Conservation (phyloP, 2,797 vertebrate genomes). For the Botia almorhae region DNA sequence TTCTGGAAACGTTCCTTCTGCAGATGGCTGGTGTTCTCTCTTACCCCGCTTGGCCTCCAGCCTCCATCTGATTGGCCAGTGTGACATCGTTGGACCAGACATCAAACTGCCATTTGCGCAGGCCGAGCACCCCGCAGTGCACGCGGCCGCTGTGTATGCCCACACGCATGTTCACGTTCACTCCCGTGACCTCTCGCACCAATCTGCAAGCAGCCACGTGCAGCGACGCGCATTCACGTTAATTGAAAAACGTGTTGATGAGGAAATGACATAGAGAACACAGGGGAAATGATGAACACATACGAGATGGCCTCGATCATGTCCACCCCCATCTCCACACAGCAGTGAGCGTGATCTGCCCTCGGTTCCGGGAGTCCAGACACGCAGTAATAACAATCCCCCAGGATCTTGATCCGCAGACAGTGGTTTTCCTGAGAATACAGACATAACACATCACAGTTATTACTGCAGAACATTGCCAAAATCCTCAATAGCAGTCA, state of each 20-base stretch:
- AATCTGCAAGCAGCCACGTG: slow-evolving; percentile 75
- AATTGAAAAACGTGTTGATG: not conserved
- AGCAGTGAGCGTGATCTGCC: slow-evolving; percentile 96
- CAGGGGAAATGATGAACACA: not conserved
- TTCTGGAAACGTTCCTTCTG: not conserved
- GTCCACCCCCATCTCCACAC: slow-evolving; percentile 97
- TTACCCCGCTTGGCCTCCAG: slow-evolving; percentile 92
- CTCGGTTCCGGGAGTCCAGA: slow-evolving; percentile 93
- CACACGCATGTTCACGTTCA: slow-evolving; percentile 97
- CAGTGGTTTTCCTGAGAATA: slow-evolving; percentile 91
- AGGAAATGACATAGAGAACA: not conserved
- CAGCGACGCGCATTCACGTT: not conserved
- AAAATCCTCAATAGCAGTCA: not conserved
- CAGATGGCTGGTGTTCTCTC: slow-evolving; percentile 44
- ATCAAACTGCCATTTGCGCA: slow-evolving; percentile 97
- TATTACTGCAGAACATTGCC: slow-evolving; percentile 13
- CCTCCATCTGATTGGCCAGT: slow-evolving; percentile 96
- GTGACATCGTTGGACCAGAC: slow-evolving; percentile 98
- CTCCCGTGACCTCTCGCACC: slow-evolving; percentile 94
- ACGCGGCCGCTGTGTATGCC: slow-evolving; percentile 96
- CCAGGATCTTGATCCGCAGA: slow-evolving; percentile 95
- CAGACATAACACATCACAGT: slow-evolving; percentile 48
- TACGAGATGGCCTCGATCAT: slow-evolving; percentile 99
- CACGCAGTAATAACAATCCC: slow-evolving; percentile 97
- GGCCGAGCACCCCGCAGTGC: slow-evolving; percentile 93